Evolutionary conservation across 2,888 invertebrate genomes (phyloP), one percentile per base, ranked within the genome.

Genomic region (Parthenolecanium corni): DNA sequence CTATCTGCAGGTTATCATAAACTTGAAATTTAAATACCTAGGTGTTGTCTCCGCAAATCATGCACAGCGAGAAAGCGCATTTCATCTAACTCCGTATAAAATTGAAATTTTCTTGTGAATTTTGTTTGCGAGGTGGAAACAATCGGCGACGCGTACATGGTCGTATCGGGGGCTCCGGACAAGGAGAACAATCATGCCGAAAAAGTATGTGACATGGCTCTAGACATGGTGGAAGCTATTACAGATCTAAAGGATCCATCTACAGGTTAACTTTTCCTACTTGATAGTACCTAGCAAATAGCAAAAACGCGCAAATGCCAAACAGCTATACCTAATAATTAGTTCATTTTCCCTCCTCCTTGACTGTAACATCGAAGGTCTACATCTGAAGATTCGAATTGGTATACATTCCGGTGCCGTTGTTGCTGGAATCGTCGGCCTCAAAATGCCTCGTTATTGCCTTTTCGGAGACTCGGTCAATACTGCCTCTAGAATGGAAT

Each of bases 131-230:
- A 92, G 91, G 91, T 93, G 42, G 96, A 96, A 76, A 96, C 96
- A 0, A 95, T 96, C 68, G 95, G 96, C 0, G 96, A 97, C 72
- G 96, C 96, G 0, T 97, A 96, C 73, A 95, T 97, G 95, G 92
- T 95, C 0, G 96, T 95, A 0, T 89, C 92, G 1, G 96, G 96
- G 0, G 94, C 94, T 0, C 95, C 95, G 0, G 88, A 89, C 68
- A 86, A 87, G 70, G 90, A 91, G 71, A 79, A 80, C 57, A 88
- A 90, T 71, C 96, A 97, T 72, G 93, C 94, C 0, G 87, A 91
- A 72, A 83, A 88, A 70, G 89, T 92, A 5, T 92, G 91, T 72
- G 88, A 92, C 72, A 95, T 96, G 94, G 94, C 94, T 0, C 76
- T 95, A 25, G 95, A 94, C 71, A 96, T 96, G 95, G 84, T 94